Percentiles rank a stretch among this genome's conserved stretches.
Conservation (phyloP, 2,888 invertebrate genomes). For the Fragum fragum region DNA sequence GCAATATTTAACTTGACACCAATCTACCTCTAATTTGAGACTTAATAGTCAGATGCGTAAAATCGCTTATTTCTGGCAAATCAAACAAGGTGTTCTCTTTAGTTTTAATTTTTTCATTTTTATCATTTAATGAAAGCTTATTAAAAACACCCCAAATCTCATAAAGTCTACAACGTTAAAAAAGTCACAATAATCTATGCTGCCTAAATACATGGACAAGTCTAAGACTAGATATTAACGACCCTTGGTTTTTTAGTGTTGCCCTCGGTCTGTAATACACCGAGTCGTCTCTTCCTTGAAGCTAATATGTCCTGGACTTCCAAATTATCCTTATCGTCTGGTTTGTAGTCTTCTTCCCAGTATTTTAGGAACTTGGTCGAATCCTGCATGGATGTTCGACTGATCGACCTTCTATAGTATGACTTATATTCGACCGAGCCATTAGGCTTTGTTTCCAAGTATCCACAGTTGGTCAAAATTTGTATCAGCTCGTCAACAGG, state of each 20-base stretch:
- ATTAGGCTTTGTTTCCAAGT: slow-evolving; percentile 29
- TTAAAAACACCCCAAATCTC: no score
- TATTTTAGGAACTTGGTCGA: neutral
- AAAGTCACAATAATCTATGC: no score
- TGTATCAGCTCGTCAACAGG: slow-evolving; percentile 27
- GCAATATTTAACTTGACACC: no score
- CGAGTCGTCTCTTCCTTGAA: slow-evolving; percentile 12
- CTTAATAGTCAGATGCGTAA: no score
- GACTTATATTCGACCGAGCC: slow-evolving; percentile 27
- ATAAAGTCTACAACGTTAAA: no score
- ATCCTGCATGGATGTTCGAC: neutral
- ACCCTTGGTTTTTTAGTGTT: slow-evolving; percentile 20
- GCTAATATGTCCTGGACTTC: neutral
- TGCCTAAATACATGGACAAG: neutral
- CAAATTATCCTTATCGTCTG: neutral
- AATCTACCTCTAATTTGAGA: no score
- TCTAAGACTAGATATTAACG: slow-evolving; percentile 14
- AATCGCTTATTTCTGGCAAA: no score
- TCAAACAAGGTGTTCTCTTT: no score
- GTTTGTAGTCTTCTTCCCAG: slow-evolving; percentile 15
- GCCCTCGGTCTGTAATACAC: neutral
- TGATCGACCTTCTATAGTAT: neutral
- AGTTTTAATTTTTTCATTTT: no score
- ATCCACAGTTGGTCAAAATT: slow-evolving; percentile 10
- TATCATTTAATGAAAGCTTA: no score